Percentiles rank a stretch among this genome's conserved stretches.
phyloP scores from a whole-genome alignment of 1,140 invertebrate genomes.

The Drepana arcuata region DNA sequence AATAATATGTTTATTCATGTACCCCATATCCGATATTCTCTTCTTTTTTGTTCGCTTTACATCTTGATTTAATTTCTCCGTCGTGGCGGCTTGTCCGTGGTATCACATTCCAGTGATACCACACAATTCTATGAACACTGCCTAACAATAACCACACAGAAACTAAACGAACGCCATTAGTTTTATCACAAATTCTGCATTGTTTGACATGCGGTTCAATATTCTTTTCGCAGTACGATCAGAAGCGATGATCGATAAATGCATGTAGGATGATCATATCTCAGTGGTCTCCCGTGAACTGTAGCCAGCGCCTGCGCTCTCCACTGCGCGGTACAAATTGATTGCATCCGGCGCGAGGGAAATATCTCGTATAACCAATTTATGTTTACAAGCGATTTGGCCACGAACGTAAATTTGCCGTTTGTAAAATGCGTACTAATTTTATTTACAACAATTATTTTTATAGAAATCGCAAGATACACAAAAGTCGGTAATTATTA shows the following conservation, averaged over 20 bases:
- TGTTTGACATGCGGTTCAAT: no score
- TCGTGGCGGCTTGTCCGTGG: conserved; percentile 41
- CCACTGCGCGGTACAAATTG: conserved; percentile 57
- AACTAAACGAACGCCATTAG: no score
- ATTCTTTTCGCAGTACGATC: no score
- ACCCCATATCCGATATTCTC: conserved; percentile 64
- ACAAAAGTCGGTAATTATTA: no score
- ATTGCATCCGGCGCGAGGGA: conserved; percentile 67
- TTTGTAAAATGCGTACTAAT: background rate
- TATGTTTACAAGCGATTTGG: conserved; percentile 61
- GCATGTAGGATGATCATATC: conserved; percentile 16
- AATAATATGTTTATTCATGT: no score
- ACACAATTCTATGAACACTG: conserved; percentile 14
- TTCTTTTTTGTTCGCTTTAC: conserved; percentile 50
- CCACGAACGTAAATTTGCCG: conserved; percentile 31
- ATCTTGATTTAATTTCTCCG: conserved; percentile 45
- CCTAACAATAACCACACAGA: no score
- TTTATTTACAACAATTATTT: no score
- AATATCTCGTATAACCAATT: conserved; percentile 68
- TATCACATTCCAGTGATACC: conserved; percentile 68
- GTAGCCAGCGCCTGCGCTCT: conserved; percentile 38
- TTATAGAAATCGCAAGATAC: no score
- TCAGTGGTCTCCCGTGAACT: conserved; percentile 32
- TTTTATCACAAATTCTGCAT: no score
- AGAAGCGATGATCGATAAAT: conserved; percentile 2